A percentile compares a stretch with the other conserved stretches of the same genome.
Conservation (phyloP, 1,140 invertebrate genomes). For the Trichonephila inaurata region DNA sequence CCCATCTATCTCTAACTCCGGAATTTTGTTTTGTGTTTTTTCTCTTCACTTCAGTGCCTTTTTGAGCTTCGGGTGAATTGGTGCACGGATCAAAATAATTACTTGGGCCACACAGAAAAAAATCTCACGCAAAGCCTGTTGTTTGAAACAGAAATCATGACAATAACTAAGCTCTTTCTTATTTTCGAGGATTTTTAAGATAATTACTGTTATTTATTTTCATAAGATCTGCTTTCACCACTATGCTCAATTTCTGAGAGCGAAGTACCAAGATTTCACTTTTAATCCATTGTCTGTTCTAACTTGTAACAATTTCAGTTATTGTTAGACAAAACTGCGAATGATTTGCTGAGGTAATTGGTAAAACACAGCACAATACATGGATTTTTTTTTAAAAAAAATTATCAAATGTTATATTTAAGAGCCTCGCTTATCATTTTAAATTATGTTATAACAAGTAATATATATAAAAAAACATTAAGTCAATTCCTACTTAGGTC, state of each 20-base stretch:
- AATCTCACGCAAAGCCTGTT: background rate
- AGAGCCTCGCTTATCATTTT: too few species aligned
- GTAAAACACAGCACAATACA: too few species aligned
- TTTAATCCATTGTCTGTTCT: background rate
- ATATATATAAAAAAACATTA: too few species aligned
- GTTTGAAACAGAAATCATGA: background rate
- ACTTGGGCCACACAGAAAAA: background rate
- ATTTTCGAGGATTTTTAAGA: background rate
- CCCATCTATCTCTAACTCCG: background rate
- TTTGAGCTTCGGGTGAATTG: background rate
- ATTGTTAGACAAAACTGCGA: background rate
- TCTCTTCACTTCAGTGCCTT: background rate
- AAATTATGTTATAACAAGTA: too few species aligned
- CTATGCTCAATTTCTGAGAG: background rate
- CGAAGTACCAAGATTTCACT: background rate
- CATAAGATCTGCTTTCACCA: background rate
- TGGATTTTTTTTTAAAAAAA: background rate
- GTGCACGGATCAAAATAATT: slow-evolving; percentile 39
- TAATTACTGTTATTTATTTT: background rate
- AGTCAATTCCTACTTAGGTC: too few species aligned
- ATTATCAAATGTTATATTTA: background rate
- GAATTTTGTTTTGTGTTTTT: background rate
- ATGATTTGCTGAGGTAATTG: too few species aligned
- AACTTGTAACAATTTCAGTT: background rate
- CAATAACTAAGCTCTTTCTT: background rate